phyloP scores from a whole-genome alignment of 1,140 invertebrate genomes.

The Dendroctonus valens region DNA sequence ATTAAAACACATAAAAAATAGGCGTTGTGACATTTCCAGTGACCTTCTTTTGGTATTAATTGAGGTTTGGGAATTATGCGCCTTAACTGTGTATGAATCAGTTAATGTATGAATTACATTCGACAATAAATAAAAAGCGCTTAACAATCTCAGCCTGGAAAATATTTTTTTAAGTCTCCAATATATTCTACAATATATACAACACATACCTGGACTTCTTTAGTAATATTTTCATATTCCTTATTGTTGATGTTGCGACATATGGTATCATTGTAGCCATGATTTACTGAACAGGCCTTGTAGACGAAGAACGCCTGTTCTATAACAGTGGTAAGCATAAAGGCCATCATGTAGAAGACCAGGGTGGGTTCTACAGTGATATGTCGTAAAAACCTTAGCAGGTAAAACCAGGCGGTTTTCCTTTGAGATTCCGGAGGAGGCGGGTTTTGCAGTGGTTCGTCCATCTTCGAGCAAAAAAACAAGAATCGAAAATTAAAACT shows the following conservation, averaged over 20 bases:
- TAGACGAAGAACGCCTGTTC: constrained; percentile 73
- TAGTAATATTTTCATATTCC: constrained; percentile 57
- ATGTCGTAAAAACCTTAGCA: constrained; percentile 32
- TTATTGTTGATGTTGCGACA: constrained; percentile 61
- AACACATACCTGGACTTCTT: constrained; percentile 60
- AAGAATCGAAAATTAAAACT: too few relatives aligned
- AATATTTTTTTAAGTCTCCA: too few relatives aligned
- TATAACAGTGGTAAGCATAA: constrained; percentile 73
- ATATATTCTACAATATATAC: too few relatives aligned
- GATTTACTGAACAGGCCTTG: constrained; percentile 69
- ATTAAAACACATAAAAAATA: background rate
- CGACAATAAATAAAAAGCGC: too few relatives aligned
- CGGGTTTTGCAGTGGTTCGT: background rate
- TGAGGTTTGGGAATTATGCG: too few relatives aligned
- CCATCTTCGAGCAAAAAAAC: constrained; percentile 6
- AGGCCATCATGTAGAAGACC: constrained; percentile 79
- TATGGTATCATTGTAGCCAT: constrained; percentile 61
- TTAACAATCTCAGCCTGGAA: too few relatives aligned
- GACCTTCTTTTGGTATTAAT: too few relatives aligned
- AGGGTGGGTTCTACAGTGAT: constrained; percentile 73
- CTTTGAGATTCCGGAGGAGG: background rate
- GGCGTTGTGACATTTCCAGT: too few relatives aligned
- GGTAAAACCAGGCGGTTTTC: constrained; percentile 26
- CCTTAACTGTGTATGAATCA: too few relatives aligned
- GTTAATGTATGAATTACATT: too few relatives aligned